Percentiles rank a stretch among this genome's conserved stretches.
Conservation (phyloP, 2,888 invertebrate species). For the Calameuta pallipes region DNA sequence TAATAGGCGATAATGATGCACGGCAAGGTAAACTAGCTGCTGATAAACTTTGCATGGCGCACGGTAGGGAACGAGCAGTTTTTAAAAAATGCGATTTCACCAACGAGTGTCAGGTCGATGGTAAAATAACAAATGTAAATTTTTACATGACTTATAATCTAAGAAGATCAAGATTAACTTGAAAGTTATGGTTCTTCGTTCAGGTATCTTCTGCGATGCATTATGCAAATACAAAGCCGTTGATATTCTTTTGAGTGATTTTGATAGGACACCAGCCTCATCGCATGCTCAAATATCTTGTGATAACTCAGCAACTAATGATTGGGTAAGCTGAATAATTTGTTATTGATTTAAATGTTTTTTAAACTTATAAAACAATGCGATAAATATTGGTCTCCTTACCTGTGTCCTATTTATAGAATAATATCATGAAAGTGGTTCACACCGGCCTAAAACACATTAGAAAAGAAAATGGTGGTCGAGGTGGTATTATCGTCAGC, state of each 20-base stretch:
- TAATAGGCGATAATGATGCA: conserved; percentile 56
- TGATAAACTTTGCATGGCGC: conserved; percentile 53
- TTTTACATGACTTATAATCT: background rate
- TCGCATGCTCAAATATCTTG: background rate
- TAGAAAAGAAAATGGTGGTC: conserved; percentile 60
- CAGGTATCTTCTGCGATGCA: conserved; percentile 34
- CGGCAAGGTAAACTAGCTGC: conserved; percentile 53
- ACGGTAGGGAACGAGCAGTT: conserved; percentile 56
- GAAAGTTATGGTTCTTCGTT: background rate
- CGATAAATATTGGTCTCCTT: background rate
- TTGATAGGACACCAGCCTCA: conserved; percentile 32
- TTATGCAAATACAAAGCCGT: conserved; percentile 32
- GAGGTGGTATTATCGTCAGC: conserved; percentile 74
- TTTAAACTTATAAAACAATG: background rate
- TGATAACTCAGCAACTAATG: background rate
- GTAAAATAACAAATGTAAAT: conserved; percentile 33
- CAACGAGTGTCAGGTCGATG: conserved; percentile 59
- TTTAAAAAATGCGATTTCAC: conserved; percentile 58
- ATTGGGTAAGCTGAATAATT: too few relatives aligned
- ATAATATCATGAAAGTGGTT: conserved; percentile 28
- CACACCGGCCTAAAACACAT: conserved; percentile 61
- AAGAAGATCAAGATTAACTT: background rate
- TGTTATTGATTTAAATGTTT: background rate
- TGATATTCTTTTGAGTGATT: conserved; percentile 44
- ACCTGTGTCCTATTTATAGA: conserved; percentile 26